These are phyloP conservation scores for Agrypnus murinus DNA, from an alignment of 2,888 invertebrate genomes.

Conservation along the genomic window DNA sequence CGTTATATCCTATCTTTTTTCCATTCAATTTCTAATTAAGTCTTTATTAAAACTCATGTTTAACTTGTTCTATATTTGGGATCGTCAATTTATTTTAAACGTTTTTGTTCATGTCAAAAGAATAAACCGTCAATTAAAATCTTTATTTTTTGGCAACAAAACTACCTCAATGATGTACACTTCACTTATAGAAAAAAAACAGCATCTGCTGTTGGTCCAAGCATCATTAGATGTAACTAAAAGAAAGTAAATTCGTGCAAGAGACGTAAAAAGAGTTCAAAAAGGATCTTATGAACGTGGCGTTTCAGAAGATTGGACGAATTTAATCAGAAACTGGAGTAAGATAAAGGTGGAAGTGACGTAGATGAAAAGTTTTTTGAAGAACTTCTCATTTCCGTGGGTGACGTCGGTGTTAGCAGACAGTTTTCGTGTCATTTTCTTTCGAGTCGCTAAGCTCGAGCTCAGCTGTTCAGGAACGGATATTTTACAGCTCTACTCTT, in stretches of 20 bases:
- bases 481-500: constrained; percentile 43
- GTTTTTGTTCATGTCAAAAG: background rate
- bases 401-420: constrained; percentile 49
- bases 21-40: constrained; percentile 15
- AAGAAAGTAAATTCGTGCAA: constrained; percentile 39
- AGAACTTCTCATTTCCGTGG: constrained; percentile 45
- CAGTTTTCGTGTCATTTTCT: constrained; percentile 51
- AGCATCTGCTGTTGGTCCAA: constrained; percentile 23
- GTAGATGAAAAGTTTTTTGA: constrained; percentile 21
- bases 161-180: constrained; percentile 12
- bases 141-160: constrained; percentile 14
- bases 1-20: constrained; percentile 1
- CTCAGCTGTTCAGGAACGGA: constrained; percentile 50
- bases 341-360: constrained; percentile 29
- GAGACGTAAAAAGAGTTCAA: constrained; percentile 35
- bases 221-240: constrained; percentile 42
- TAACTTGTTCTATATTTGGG: background rate
- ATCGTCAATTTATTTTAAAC: background rate
- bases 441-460: constrained; percentile 44
- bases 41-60: constrained; percentile 4
- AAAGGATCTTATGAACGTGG: constrained; percentile 17
- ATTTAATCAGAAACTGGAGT: background rate
- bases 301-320: background rate
- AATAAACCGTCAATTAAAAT: constrained; percentile 7
- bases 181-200: constrained; percentile 19